Base-by-base conservation (phyloP, 2,888 invertebrate genomes). In the Chironomus tentans region DNA sequence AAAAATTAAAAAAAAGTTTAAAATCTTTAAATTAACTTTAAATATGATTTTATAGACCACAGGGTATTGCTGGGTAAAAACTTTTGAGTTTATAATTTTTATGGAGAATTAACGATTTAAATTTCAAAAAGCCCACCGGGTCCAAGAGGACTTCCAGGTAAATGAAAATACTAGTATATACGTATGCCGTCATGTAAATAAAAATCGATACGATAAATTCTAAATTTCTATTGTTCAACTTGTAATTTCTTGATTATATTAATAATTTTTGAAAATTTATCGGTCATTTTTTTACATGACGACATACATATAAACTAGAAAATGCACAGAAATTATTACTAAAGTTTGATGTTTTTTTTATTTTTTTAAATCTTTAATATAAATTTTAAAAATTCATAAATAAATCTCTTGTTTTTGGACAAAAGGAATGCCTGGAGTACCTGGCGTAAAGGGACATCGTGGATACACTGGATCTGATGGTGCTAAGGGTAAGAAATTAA, bases 361-460 rank as follows among this genome's bases (percentile, higher is more conserved):
- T n/a, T n/a, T n/a, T n/a, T n/a, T n/a, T n/a, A n/a, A n/a, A n/a
- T n/a, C n/a, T n/a, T n/a, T n/a, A n/a, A n/a, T n/a, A n/a, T n/a
- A n/a, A n/a, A n/a, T n/a, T n/a, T n/a, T n/a, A n/a, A n/a, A n/a
- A n/a, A n/a, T n/a, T n/a, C n/a, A n/a, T n/a, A 1, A 7, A 22
- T 15, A 15, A 21, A 62, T 62, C 3, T 62, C 22, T 22, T 18
- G 2, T 18, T 13, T 86, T 89, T 50, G 1, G 1, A 15, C 12
- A 56, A 56, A 15, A 3, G 90, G 93, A 38, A 86, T 91, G 83
- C 92, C 93, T 0, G 94, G 94, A 0, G 84, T 93, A 4, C 92
- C 93, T 2, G 95, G 95, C 2, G 82, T 89, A 0, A 94, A 94
- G 83, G 94, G 94, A 0, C 94, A 94, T 82, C 87, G 92, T 71